Base-by-base conservation (phyloP, 2,888 invertebrate species). In the Drosophila ezoana region DNA sequence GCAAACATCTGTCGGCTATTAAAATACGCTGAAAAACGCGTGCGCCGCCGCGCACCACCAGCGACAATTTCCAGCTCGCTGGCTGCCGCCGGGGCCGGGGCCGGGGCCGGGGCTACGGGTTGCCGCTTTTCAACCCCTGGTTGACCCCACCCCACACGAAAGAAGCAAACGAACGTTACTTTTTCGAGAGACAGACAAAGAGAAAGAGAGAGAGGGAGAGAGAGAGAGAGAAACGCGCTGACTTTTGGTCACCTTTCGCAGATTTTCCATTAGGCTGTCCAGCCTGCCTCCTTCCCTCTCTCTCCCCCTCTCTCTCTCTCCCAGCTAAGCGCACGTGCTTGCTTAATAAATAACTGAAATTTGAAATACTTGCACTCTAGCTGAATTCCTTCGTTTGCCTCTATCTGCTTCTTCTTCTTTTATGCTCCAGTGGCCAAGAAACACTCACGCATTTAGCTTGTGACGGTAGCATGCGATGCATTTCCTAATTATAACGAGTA, bases 1-100 rank as follows among this genome's bases (percentile, higher is more conserved):
- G 72, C 86, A 79, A 90, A 90, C 90, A 90, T 91, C 90, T 90
- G 90, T 90, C 91, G 79, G 79, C 90, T 90, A 90, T 91, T 83
- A 83, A 86, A 88, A 67, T 73, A 73, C 81, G 78, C 78, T 72
- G 77, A 72, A 79, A 71, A 83, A 71, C 81, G 89, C 89, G 86
- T 81, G 86, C 81, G 85, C 71, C 71, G 59, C 67, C 52, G 52
- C 52, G 58, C 72, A 79, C 77, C 79, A 72, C 68, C 76, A 69
- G 78, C 81, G 82, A 85, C 82, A 83, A 85, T 83, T 83, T 78
- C 83, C 74, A 80, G 76, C 59, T 71, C 72, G 81, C 71, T 81
- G 81, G 20, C 51, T 71, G 54, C 53, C 37, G 45, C 40, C 52
- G 40, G 28, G 11, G 33, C 9, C 9, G 28, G 23, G 5, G 23